Percentiles rank a stretch among this genome's conserved stretches.
phyloP scores from a whole-genome alignment of 2,888 invertebrate genomes.

The Ichneumoninae sp. region DNA sequence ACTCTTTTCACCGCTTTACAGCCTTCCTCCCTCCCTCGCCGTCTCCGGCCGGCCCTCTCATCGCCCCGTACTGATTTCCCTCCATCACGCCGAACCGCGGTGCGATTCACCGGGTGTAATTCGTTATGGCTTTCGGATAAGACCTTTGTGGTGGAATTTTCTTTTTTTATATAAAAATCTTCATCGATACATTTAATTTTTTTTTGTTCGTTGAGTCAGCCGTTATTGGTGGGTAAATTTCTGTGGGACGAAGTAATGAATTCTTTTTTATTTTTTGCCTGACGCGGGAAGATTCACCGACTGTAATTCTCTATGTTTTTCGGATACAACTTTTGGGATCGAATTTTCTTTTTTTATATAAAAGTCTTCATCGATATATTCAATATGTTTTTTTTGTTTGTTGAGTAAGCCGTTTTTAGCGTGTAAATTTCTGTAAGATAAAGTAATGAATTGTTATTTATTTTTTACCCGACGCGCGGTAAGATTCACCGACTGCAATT shows the following conservation, averaged over 20 bases:
- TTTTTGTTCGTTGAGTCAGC: not conserved
- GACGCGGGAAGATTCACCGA: too few species aligned
- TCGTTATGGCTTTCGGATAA: not conserved
- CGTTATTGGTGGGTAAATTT: too few species aligned
- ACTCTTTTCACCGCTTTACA: slow-evolving; percentile 39
- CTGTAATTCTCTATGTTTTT: too few species aligned
- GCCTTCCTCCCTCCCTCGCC: not conserved
- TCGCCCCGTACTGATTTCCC: slow-evolving; percentile 9
- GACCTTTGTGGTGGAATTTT: not conserved
- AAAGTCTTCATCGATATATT: not conserved
- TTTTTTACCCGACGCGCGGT: too few species aligned
- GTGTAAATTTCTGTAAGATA: too few species aligned
- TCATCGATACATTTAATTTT: not conserved
- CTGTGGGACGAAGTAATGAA: too few species aligned
- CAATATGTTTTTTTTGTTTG: too few species aligned
- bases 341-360: not conserved
- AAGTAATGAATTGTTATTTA: too few species aligned
- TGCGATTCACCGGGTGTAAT: slow-evolving; percentile 14
- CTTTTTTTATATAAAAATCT: not conserved
- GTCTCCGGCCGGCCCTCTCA: not conserved
- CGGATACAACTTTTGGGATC: not conserved
- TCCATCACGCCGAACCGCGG: slow-evolving; percentile 20
- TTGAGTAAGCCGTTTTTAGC: too few species aligned
- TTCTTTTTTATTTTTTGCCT: too few species aligned
- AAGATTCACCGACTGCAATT: not conserved